Evolutionary conservation across 2,888 invertebrate genomes (phyloP).

Genomic region (Parelbella ahira): DNA sequence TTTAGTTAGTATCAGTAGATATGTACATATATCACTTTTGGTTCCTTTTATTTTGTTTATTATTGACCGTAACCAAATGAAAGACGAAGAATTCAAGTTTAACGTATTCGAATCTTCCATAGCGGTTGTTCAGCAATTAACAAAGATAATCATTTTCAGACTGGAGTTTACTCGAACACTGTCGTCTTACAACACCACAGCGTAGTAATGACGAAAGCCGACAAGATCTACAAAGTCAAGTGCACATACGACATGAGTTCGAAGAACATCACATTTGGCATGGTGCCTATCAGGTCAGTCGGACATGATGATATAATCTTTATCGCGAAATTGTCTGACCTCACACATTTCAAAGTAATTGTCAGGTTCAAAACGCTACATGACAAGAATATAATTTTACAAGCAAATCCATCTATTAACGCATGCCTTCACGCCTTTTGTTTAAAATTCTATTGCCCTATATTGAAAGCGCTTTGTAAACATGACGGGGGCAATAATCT

Average conservation of each 20-base stretch:
- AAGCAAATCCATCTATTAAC: constrained; percentile 6
- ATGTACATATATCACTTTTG: no score
- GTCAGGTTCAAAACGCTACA: constrained; percentile 3
- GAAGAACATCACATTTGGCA: constrained; percentile 97
- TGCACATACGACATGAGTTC: constrained; percentile 98
- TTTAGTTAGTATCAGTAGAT: no score
- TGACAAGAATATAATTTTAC: constrained; percentile 3
- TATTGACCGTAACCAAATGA: no score
- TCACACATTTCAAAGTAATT: constrained; percentile 12
- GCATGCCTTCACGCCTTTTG: constrained; percentile 39
- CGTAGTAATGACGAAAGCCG: constrained; percentile 97
- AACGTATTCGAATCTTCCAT: no score
- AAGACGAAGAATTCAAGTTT: no score
- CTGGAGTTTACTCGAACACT: constrained; percentile 95
- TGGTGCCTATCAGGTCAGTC: constrained; percentile 94
- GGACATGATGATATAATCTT: constrained; percentile 10
- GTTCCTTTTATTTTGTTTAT: no score
- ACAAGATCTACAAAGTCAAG: constrained; percentile 97
- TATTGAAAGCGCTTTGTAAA: constrained; percentile 51
- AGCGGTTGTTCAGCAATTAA: no score
- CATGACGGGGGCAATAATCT: constrained; percentile 36
- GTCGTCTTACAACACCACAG: constrained; percentile 97
- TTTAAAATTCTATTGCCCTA: constrained; percentile 50
- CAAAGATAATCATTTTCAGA: constrained; percentile 85
- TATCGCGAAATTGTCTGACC: constrained; percentile 7